Evolutionary conservation across 2,113 vertebrate species (phyloP).

Genomic region (Tricholaema leucomelas): DNA sequence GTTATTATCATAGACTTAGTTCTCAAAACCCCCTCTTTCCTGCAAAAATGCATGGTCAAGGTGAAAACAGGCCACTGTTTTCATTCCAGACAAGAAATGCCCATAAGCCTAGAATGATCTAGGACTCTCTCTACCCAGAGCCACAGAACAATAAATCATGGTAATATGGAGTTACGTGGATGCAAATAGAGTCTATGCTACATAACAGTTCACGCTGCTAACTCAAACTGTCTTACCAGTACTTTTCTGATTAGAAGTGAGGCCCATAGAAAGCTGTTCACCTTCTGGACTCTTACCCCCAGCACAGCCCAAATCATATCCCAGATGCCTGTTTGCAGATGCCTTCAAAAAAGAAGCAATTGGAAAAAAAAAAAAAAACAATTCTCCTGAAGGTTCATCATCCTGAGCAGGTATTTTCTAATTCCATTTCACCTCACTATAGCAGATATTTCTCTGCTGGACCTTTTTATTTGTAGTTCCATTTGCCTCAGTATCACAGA

Average conservation of each 20-base stretch:
- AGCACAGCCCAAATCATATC: not conserved
- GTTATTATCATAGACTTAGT: not conserved
- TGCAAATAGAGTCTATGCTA: not conserved
- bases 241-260: not conserved
- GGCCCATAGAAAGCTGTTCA: not conserved
- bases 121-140: not conserved
- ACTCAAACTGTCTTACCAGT: not conserved
- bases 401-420: not conserved
- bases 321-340: not conserved
- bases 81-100: not conserved
- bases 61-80: not conserved
- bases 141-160: not conserved
- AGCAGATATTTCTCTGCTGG: not conserved
- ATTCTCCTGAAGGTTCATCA: not conserved
- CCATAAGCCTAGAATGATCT: not conserved
- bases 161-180: accelerated
- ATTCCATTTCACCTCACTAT: not conserved
- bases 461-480: not conserved
- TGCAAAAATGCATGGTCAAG: not conserved
- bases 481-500: not conserved
- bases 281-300: not conserved
- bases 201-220: not conserved
- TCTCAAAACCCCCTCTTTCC: not conserved
- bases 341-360: not conserved
- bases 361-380: not conserved